Base-by-base conservation (phyloP, 2,113 vertebrate genomes). In the Cromileptes altivelis region DNA sequence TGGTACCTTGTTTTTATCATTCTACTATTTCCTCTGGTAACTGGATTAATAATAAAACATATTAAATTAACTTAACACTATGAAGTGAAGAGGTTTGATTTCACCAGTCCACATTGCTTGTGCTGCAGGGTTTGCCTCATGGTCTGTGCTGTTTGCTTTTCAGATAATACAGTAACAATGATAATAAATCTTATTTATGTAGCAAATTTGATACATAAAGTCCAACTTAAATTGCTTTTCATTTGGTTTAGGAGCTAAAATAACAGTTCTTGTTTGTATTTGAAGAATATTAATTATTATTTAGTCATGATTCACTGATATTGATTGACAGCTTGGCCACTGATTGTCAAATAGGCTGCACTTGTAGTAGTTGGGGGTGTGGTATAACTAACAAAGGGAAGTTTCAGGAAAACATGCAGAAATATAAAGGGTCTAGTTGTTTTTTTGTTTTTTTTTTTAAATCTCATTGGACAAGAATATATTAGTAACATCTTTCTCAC, bases 41-140 rank as follows among this genome's bases (percentile, higher is more conserved):
- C 78, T 88, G 84, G 68, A 90, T 93, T 93, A 82, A 88, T 93
- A 92, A 93, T 92, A 93, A 91, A 91, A 89, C 62, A 72, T 73
- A 79, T 84, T 86, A 85, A 91, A 90, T 90, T 88, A 91, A 94
- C 84, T 86, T 70, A 57, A 90, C 81, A 40, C n/a, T 40, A 40
- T 67, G 18, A 86, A 74, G 37, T 73, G 23, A 40, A 69, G 68
- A 50, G 3, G 45, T 65, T 81, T 70, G 11, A 42, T 76, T 80
- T 21, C 23, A 33, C 62, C 70, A 10, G 61, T 67, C 49, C 2
- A 19, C 57, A n/a, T 50, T 50, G 53, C 17, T 33, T 61, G 64
- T 49, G 42, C 52, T 15, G 21, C 52, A 65, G 17, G 9, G 33
- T 33, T 33, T 49, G 11, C 18, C 53, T 78, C 2, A 3, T 27